Base-by-base conservation (phyloP, 2,888 invertebrate species). In the Acanthosepion esculentum region DNA sequence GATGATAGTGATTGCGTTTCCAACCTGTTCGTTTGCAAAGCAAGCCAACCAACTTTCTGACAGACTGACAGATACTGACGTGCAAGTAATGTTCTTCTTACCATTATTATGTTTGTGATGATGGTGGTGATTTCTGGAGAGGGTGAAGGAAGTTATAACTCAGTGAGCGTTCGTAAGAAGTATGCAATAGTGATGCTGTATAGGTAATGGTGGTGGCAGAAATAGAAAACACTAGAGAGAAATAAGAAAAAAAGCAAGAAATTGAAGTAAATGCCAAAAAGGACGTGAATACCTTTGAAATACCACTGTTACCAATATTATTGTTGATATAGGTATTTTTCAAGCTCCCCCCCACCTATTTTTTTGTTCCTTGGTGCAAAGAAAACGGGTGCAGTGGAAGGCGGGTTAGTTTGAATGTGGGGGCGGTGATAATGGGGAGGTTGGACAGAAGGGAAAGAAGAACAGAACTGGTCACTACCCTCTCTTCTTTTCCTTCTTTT, bases 241-340 rank as follows among this genome's bases (percentile, higher is more conserved):
- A n/a, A n/a, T 0, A 20, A 8, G 59, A 94, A 41, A 41, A 55
- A 10, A 41, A 59, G 26, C n/a, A n/a, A 94, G 29, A 59, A 64
- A 48, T 92, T 20, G 50, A 8, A 26, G 55, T n/a, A 29, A 33
- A 92, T 48, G 48, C 29, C 12, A 53, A n/a, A 48, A 53, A 92
- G 92, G 92, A n/a, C 48, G 20, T 29, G 92, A 92, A 53, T 48
- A 48, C 33, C 78, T 33, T 78, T 78, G 78, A 78, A 78, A 78
- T 78, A 41, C 94, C 15, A 94, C 94, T 41, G n/a, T 26, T 33
- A 94, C 94, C 48, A 91, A 64, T 78, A 94, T 91, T 33, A 94
- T 91, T 94, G 50, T 91, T 78, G 91, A 50, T 78, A 20, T 48
- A 48, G 91, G 29, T 78, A 50, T 48, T 78, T 91, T 50, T 41